Evolutionary conservation across 2,888 invertebrate species (phyloP).

Genomic region (Erebia aethiops): DNA sequence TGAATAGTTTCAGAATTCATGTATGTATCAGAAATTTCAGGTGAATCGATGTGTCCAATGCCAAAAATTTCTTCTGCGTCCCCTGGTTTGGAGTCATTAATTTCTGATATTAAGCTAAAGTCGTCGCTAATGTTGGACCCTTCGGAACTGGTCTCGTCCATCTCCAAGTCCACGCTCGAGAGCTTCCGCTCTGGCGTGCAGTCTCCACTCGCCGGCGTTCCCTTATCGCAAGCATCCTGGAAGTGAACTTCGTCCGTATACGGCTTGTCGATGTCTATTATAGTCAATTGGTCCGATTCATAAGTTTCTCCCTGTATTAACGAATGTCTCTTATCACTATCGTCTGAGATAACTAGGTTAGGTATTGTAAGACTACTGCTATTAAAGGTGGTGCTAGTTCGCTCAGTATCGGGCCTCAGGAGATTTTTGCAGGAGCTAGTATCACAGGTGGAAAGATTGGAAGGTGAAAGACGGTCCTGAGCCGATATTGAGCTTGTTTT

Average conservation of each 20-base stretch:
- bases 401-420: constrained; percentile 61
- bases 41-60: constrained; percentile 92
- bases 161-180: constrained; percentile 73
- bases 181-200: constrained; percentile 71
- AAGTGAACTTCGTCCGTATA: constrained; percentile 76
- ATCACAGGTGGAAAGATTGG: constrained; percentile 76
- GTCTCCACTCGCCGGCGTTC: constrained; percentile 68
- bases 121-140: constrained; percentile 87
- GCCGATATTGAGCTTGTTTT: constrained; percentile 65
- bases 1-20: constrained; percentile 88
- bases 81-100: constrained; percentile 80
- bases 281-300: constrained; percentile 85
- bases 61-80: constrained; percentile 76
- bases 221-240: constrained; percentile 60
- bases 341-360: constrained; percentile 76
- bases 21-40: constrained; percentile 89
- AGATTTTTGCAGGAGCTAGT: constrained; percentile 78
- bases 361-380: constrained; percentile 78
- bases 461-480: constrained; percentile 68
- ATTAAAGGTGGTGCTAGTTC: constrained; percentile 55
- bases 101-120: constrained; percentile 87
- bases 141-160: constrained; percentile 84
- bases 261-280: constrained; percentile 85
- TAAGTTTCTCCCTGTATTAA: constrained; percentile 79
- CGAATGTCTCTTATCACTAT: constrained; percentile 72